Evolutionary conservation across 2,797 vertebrate genomes (phyloP), one percentile per base, ranked within the genome.

Genomic region (Cirrhinus mrigala): DNA sequence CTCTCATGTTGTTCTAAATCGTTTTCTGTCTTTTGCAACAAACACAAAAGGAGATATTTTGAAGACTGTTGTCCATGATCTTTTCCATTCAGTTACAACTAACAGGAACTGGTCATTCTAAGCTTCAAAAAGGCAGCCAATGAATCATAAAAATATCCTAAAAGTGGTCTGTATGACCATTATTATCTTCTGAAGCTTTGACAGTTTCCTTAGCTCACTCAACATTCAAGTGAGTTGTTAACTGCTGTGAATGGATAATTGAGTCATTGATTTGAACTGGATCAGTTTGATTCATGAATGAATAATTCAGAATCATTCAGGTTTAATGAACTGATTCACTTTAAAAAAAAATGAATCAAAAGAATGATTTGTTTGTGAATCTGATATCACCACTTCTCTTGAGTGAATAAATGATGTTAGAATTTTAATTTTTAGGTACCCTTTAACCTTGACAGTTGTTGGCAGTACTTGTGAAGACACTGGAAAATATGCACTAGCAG

Each of bases 111-210:
- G 22, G 69, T 46, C 0, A 71, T 71, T 50, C 52, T n/a, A 10
- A 50, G n/a, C 44, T 73, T 73, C 7, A 16, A 27, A 50, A 73
- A 27, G 7, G 6, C 50, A 73, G 44, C n/a, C 46, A 18, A 18
- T 16, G n/a, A 48, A 73, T 73, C 70, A 73, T 50, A 73, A 27
- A 27, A 73, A 3, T 48, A 73, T 73, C 46, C 46, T 50, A 73
- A 15, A 10, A 73, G 3, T 50, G 15, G n/a, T 50, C 66, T 4
- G 40, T 20, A 69, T 66, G 6, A 33, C 27, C 11, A 40, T 66
- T 15, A 18, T 27, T 16, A 7, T 33, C 40, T 46, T 50, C 70
- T 74, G 46, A 27, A 50, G 24, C 14, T 3, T 16, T 27, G 27
- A 16, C 14, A 27, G 40, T 73, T 73, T 73, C 27, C 3, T 48